Evolutionary conservation across 2,888 invertebrate species (phyloP), one percentile per base, ranked within the genome.

Genomic region (Aphidius colemani): DNA sequence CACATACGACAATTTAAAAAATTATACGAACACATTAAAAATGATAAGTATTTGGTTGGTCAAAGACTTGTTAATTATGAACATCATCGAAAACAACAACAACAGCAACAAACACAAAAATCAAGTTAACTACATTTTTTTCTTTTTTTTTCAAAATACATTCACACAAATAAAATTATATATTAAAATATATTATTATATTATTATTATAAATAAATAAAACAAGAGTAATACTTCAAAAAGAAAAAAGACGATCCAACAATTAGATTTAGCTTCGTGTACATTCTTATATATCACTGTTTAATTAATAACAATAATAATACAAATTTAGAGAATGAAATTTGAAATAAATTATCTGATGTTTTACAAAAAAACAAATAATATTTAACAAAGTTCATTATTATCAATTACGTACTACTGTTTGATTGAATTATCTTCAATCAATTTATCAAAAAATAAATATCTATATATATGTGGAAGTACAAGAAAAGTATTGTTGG

Each of bases 21-120:
- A 76, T 85, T 99, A 13, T 98, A 98, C 82, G 95, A 98, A 81
- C 97, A 97, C 83, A 99, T 99, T 78, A 97, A 98, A 85, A 98
- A 99, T 84, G 98, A 98, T 84, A 98, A 98, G 85, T 98, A 98
- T 85, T 87, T 98, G 57, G 98, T 99, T 10, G 98, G 98, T 0
- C 94, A 96, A 76, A 87, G 97, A 71, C 87, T 99, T 70, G 98
- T 98, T 41, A 99, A 99, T 85, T 99, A 98, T 84, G 96, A 98
- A 81, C 93, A 93, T 79, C 86, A 91, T 71, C 88, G 88, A 71
- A 90, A 89, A 75, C 70, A 80, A 59, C 83, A 83, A 76, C 69
- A 71, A 50, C 88, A 88, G 71, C 90, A 89, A 75, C 70, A 71
- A 50, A 70, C 75, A 64, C 70, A 74, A 57, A 75, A 71, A 66